A percentile compares a stretch with the other conserved stretches of the same genome.
phyloP scores from a whole-genome alignment of 35 echinoderm and acorn worm genomes.

The Antedon bifida region DNA sequence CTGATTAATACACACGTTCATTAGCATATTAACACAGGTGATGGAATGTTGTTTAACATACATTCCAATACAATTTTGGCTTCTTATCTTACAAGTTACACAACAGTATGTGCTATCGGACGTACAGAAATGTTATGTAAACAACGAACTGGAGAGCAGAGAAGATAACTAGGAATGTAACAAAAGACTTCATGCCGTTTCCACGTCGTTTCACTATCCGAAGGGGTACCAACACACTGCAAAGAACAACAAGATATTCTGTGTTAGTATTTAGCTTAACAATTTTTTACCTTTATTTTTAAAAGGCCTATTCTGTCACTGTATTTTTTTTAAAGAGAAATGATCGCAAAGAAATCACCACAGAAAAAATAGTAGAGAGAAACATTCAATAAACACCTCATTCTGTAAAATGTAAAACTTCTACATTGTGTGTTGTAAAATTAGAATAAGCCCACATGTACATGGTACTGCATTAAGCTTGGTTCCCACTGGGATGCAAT shows the following conservation, averaged over 20 bases:
- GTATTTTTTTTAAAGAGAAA: no score
- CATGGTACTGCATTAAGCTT: no score
- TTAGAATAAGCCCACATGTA: no score
- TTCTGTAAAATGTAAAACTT: no score
- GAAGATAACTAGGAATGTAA: constrained; percentile 73
- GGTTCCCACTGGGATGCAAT: no score
- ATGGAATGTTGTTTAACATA: background rate
- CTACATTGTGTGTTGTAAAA: no score
- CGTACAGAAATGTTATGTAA: constrained; percentile 19
- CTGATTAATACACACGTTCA: background rate
- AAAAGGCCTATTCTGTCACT: no score
- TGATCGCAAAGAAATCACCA: no score
- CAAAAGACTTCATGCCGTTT: constrained; percentile 70
- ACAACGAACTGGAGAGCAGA: constrained; percentile 66
- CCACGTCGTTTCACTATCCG: constrained; percentile 74
- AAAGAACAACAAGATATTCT: background rate
- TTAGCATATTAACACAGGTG: background rate
- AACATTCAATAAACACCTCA: no score
- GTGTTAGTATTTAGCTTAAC: background rate
- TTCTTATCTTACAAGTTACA: background rate
- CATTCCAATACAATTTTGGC: background rate
- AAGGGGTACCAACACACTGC: constrained; percentile 82
- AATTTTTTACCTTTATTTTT: no score
- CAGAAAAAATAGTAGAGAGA: no score
- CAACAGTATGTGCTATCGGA: background rate